Evolutionary conservation across 2,797 vertebrate species (phyloP).

Genomic region (Aulostomus chinensis): DNA sequence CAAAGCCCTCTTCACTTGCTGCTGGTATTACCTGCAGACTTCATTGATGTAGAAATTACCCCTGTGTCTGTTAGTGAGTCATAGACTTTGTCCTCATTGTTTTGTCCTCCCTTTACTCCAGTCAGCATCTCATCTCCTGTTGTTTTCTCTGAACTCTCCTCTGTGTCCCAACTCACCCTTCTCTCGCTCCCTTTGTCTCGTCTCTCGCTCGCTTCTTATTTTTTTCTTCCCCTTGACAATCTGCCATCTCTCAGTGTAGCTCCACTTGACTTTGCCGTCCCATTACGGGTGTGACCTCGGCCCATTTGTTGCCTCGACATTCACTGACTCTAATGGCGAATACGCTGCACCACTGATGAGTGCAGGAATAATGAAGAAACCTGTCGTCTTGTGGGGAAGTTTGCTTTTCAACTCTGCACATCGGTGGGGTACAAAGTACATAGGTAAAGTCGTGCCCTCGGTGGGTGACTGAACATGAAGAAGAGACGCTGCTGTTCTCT

Average conservation of each 20-base stretch:
- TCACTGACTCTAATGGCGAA: slow-evolving; percentile 26
- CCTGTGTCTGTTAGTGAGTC: no score
- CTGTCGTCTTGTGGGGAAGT: neutral
- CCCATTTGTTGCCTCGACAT: slow-evolving; percentile 56
- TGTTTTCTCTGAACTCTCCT: no score
- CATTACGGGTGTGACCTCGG: slow-evolving; percentile 60
- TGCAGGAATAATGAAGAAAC: slow-evolving; percentile 25
- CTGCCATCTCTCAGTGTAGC: slow-evolving; percentile 45
- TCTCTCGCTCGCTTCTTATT: neutral
- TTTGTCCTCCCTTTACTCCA: no score
- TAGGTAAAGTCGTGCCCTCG: no score
- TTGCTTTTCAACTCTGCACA: slow-evolving; percentile 15
- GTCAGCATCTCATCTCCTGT: no score
- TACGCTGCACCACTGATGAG: slow-evolving; percentile 37
- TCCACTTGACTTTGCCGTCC: slow-evolving; percentile 64
- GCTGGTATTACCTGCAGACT: no score
- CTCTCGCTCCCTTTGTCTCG: slow-evolving; percentile 14
- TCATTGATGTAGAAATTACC: no score
- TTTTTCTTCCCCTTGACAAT: slow-evolving; percentile 20
- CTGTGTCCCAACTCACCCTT: no score
- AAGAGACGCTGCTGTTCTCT: no score
- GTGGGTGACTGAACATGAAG: no score
- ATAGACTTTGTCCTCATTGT: no score
- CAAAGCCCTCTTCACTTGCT: no score
- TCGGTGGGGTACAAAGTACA: neutral